Evolutionary conservation across 2,888 invertebrate genomes (phyloP), one percentile per base, ranked within the genome.

Genomic region (Lomographa bimaculata): DNA sequence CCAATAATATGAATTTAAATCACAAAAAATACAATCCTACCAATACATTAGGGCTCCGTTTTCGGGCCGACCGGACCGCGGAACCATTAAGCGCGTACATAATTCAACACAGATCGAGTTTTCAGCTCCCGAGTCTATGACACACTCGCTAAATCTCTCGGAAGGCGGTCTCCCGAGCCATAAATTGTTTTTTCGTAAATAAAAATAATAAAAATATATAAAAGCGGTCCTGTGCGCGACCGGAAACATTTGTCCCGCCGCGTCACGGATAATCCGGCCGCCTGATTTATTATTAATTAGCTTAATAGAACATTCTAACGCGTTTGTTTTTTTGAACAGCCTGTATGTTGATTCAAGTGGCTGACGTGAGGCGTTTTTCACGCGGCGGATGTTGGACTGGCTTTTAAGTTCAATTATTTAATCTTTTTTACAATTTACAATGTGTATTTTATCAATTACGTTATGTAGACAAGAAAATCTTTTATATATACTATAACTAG

Each of bases 261-360:
- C 78, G 83, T 82, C 84, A 78, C 73, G 69, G 70, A 61, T 86
- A 81, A 86, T 85, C 86, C 87, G 70, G 62, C 71, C 59, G 52
- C 59, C 71, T 83, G 85, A 89, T 89, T 87, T 87, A 87, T 86
- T 86, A 83, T 79, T 87, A 86, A 87, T 87, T 87, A 86, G 78
- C 69, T 67, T 70, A 71, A 72, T 74, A 71, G 69, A 69, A 67
- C 63, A 65, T 62, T 60, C 64, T 57, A 65, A 64, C 46, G 49
- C 44, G 62, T 60, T 70, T 69, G 58, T 36, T 60, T 63, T 39
- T 62, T 64, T 47, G 39, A 55, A 55, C 60, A 55, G 27, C 50
- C 59, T 57, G 54, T 57, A 33, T 40, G 28, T 28, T 39, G 41
- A 29, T 21, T 27, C 30, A 41, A 46, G 9, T 30, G 30, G 14